Base-by-base conservation (phyloP, 2,797 vertebrate genomes). In the Capromys pilorides region DNA sequence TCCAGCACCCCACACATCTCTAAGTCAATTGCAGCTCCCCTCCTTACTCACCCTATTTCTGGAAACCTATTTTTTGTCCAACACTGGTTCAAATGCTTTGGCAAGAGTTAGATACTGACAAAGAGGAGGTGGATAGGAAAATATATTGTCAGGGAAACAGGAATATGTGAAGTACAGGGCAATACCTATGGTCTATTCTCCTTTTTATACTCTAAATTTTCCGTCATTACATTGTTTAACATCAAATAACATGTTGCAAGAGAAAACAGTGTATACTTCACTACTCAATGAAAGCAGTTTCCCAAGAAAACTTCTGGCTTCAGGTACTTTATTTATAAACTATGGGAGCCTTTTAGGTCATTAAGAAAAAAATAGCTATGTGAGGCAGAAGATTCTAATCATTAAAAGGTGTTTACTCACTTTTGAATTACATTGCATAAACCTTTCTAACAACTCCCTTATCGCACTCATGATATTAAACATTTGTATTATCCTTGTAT, bases 31-130 rank as follows among this genome's bases (percentile, higher is more conserved):
- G 85, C 33, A 62, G 13, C 57, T 73, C 49, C 28, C 39, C 85
- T 82, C 33, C 26, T 33, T 75, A 6, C 33, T 61, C 49, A 64
- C 54, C 6, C 14, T 33, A 83, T 39, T 93, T 79, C 54, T 86
- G 14, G 59, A 59, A 96, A 62, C 71, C 11, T 96, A 49, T 67
- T 81, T 89, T 54, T 82, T 81, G 87, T 39, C 81, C 88, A 93
- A 69, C 14, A 81, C 39, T 45, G 81, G 33, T 84, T 90, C 39
- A 89, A 90, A 85, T 54, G 2, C 86, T 94, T 59, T 78, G 33
- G 41, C 22, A 54, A 92, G 33, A 88, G 12, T 61, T 82, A 96
- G 66, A 31, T 75, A 95, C 90, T 4, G n/a, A 94, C 16, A 57
- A 86, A 87, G 64, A 64, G n/a, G 24, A 49, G 14, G 19, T 61